Conservation (phyloP, 2,888 invertebrate species). For the Acanthacorydalis orientalis region DNA sequence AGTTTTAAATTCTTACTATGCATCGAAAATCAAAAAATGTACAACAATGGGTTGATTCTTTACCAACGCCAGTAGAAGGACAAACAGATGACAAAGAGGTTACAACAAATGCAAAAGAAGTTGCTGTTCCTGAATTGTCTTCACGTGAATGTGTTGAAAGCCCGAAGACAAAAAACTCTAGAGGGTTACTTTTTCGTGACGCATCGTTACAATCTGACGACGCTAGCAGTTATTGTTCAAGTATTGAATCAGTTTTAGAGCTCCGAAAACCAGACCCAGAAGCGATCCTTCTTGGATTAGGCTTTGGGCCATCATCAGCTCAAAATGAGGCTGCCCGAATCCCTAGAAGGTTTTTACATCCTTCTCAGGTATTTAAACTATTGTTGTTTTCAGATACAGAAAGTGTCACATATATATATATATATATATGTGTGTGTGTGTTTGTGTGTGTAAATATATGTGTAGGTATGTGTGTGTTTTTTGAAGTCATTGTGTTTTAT, state of each 20-base stretch:
- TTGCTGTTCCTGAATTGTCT: conserved; percentile 8
- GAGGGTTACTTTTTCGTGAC: conserved; percentile 20
- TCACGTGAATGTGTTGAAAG: conserved; percentile 9
- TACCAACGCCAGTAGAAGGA: conserved; percentile 28
- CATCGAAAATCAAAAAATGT: conserved; percentile 47
- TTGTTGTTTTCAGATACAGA: neutral
- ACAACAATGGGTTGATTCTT: conserved; percentile 60
- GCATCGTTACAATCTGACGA: conserved; percentile 26
- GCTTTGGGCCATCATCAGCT: conserved; percentile 57
- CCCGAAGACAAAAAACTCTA: neutral
- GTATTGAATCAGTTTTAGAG: conserved; percentile 68
- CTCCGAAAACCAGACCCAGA: conserved; percentile 78
- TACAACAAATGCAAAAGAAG: conserved; percentile 10
- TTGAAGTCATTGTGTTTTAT: too few relatives aligned
- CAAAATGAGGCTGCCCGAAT: conserved; percentile 59
- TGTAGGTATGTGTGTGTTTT: too few relatives aligned
- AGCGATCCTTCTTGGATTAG: conserved; percentile 64
- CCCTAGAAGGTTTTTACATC: conserved; percentile 66
- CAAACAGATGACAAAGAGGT: conserved; percentile 10
- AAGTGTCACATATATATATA: neutral
- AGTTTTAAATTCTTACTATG: conserved; percentile 21
- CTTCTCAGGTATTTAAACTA: conserved; percentile 45
- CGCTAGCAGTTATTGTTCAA: conserved; percentile 49
- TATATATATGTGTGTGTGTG: too few relatives aligned
- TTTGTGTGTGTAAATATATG: too few relatives aligned